Base-by-base conservation (phyloP, 1,140 invertebrate genomes). In the Amphibalanus amphitrite region DNA sequence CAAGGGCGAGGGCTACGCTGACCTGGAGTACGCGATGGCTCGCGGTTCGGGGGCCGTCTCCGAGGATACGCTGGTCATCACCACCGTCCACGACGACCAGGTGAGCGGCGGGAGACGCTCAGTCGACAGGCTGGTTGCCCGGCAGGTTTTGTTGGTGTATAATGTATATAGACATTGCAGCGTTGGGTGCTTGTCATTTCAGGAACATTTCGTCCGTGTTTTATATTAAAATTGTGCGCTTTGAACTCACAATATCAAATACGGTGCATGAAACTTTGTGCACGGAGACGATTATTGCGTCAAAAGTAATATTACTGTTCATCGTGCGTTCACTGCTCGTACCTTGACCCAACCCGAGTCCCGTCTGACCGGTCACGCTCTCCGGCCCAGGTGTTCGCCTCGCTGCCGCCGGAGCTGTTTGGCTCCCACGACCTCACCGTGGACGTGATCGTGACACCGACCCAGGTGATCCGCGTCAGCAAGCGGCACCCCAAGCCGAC, bases 81-180 rank as follows among this genome's bases (percentile, higher is more conserved):
- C 90, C 20, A 88, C 88, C n/a, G 90, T 93, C 13, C 90, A 93
- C 78, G 90, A 93, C 79, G 86, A 85, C 78, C 91, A 93, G 83
- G 85, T 89, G 70, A n/a, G n/a, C n/a, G n/a, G n/a, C n/a, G n/a
- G n/a, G n/a, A 69, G 23, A 69, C 38, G 28, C 38, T 25, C 38
- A 69, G 23, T 25, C 38, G 28, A 69, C 38, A 69, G 23, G 28
- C 47, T 15, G 13, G 25, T 25, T 15, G 13, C 13, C 47, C 13
- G 13, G 25, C 47, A 15, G 47, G 13, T 13, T 59, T 13, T 59
- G 47, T 59, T 59, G 25, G 47, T 59, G 25, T 25, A 59, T 15
- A 15, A n/a, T n/a, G n/a, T n/a, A n/a, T n/a, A n/a, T 15, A 59
- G 47, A 15, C 25, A 59, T 13, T 59, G 25, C 47, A 59, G 47